These are phyloP conservation scores for Smutsia gigantea DNA, from an alignment of 2,797 vertebrate species.

Conservation along the genomic window DNA sequence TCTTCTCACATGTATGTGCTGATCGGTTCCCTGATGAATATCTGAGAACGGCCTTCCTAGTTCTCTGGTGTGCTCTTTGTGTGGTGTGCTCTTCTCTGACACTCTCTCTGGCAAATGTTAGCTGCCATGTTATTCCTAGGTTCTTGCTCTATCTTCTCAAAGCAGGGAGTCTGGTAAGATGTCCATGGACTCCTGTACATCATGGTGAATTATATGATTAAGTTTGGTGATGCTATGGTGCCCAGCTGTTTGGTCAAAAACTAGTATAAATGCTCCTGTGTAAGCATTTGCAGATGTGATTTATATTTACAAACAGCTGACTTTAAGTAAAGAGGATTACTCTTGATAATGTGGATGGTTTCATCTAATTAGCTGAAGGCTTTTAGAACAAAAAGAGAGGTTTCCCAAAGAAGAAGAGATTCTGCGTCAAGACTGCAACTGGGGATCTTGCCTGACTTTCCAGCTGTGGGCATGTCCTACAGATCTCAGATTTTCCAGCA, in stretches of 20 bases:
- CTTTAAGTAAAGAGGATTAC: background rate
- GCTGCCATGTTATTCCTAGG: background rate
- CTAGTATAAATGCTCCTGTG: background rate
- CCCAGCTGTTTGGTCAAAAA: background rate
- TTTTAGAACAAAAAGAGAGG: background rate
- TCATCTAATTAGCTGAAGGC: background rate
- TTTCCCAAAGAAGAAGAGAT: background rate
- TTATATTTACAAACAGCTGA: background rate
- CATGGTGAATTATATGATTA: background rate
- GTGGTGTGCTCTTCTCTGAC: background rate
- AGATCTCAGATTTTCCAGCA: background rate
- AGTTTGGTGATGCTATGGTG: background rate
- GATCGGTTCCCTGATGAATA: background rate
- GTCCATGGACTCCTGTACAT: fast-evolving
- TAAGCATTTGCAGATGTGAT: background rate
- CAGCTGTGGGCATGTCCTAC: fast-evolving
- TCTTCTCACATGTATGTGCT: background rate
- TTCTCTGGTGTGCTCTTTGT: too few relatives aligned
- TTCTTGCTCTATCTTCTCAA: background rate
- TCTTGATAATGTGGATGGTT: background rate
- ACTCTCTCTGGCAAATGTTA: background rate
- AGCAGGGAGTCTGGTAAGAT: background rate
- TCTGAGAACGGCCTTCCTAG: background rate
- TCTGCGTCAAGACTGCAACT: background rate
- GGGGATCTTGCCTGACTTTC: background rate